Evolutionary conservation across 2,113 vertebrate species (phyloP).

Genomic region (Alethe diademata): DNA sequence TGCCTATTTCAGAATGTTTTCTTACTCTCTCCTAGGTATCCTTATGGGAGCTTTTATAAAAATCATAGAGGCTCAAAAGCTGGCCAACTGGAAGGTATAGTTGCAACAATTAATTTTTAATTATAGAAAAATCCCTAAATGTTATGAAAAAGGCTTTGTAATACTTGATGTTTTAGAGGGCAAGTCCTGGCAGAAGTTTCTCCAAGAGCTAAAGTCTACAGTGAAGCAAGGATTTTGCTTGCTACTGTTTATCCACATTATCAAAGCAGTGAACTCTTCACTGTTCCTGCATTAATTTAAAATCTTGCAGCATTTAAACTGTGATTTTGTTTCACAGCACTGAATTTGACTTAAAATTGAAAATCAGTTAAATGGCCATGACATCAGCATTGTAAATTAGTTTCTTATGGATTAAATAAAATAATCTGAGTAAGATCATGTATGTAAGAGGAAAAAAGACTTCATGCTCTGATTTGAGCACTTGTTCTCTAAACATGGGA

Average conservation of each 20-base stretch:
- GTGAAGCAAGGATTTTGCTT: not conserved
- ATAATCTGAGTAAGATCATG: not conserved
- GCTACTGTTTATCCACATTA: not conserved
- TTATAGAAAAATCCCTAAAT: not conserved
- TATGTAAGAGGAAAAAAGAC: not conserved
- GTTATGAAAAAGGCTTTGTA: not conserved
- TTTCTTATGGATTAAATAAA: not conserved
- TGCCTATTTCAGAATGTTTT: not conserved
- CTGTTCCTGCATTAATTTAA: not conserved
- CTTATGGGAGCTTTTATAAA: conserved; percentile 98
- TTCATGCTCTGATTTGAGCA: not conserved
- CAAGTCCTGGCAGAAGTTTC: not conserved
- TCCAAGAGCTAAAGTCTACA: not conserved
- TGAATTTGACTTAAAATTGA: not conserved
- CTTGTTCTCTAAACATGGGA: not conserved
- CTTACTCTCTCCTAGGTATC: conserved; percentile 81
- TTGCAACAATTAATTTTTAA: conserved; percentile 1
- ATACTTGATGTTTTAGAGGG: not conserved
- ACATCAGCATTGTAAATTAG: not conserved
- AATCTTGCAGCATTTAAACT: not conserved
- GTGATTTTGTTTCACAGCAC: not conserved
- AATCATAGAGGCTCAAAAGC: conserved; percentile 95
- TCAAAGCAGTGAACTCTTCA: not conserved
- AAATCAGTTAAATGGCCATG: not conserved
- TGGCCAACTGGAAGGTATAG: conserved; percentile 99